Evolutionary conservation across 2,888 invertebrate species (phyloP), one percentile per base, ranked within the genome.

Genomic region (Invenusta paracnida): DNA sequence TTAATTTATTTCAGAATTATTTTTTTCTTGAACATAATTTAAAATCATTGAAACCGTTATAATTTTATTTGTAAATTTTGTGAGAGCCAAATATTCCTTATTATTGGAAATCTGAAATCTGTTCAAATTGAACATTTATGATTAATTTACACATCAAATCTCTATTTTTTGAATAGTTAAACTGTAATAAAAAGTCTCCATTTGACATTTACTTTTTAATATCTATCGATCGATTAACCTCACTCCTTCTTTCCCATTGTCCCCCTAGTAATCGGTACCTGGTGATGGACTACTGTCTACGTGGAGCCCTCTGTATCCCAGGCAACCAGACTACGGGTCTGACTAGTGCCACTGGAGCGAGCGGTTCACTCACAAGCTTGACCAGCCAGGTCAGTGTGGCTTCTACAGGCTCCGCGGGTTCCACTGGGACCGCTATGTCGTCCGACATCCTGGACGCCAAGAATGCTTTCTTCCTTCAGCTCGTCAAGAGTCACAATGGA

Each of bases 401-500:
- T 2, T 13, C 11, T 73, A 73, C 2, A 13, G 11, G 2, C 11
- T 5, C 73, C 2, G 5, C 73, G 23, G 5, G 2, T 2, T 23
- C 23, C 27, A 25, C 11, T 5, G 73, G 17, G 2, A 73, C 73
- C 27, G 25, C 73, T 2, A 23, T 23, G 11, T 13, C 11, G 2
- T 13, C 73, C 17, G 73, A 73, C 73, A 73, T 25, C 2, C 27
- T 73, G 17, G 73, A 73, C 27, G 2, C 5, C 23, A 73, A 73
- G 27, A 73, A 73, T 23, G 73, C 73, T 23, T 73, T 73, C 27
- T 23, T 73, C 27, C 27, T 73, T 2, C 73, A 73, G 27, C 73
- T 73, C 11, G 73, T 73, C 17, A 73, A 73, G 73, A 73, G 73
- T 73, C 73, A 73, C 27, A 73, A 73, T 73, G 73, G 73, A 5